Conservation (phyloP, 2,888 invertebrate species). For the Acleris holmiana region DNA sequence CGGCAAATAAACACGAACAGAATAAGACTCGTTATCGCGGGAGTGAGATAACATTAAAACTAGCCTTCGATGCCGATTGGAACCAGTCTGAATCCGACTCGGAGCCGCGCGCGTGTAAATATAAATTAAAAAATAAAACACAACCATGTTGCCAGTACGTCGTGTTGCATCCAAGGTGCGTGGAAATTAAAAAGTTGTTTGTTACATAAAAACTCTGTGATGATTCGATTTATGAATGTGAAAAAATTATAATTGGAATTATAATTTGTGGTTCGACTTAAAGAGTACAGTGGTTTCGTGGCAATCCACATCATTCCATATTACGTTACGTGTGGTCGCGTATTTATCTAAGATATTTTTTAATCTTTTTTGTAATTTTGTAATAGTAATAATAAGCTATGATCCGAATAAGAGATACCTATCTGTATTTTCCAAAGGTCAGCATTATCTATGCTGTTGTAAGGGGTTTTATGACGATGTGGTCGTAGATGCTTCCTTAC, state of each 20-base stretch:
- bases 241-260: conserved; percentile 7
- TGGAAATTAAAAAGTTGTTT: conserved; percentile 40
- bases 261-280: no score
- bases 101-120: conserved; percentile 60
- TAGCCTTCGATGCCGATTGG: conserved; percentile 51
- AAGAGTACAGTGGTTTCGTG: not conserved
- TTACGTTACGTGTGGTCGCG: no score
- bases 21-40: conserved; percentile 62
- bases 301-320: not conserved
- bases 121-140: conserved; percentile 51
- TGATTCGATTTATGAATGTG: conserved; percentile 38
- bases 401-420: no score
- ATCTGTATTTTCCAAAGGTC: no score
- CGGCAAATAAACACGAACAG: conserved; percentile 30
- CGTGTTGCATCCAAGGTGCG: conserved; percentile 78
- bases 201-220: conserved; percentile 26
- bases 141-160: conserved; percentile 73
- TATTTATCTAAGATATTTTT: no score
- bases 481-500: no score
- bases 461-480: no score
- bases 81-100: conserved; percentile 63
- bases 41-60: conserved; percentile 68
- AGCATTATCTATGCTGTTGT: no score
- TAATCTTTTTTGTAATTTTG: no score
- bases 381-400: no score